Base-by-base conservation (phyloP, 2,888 invertebrate genomes). In the Agrotis exclamationis region DNA sequence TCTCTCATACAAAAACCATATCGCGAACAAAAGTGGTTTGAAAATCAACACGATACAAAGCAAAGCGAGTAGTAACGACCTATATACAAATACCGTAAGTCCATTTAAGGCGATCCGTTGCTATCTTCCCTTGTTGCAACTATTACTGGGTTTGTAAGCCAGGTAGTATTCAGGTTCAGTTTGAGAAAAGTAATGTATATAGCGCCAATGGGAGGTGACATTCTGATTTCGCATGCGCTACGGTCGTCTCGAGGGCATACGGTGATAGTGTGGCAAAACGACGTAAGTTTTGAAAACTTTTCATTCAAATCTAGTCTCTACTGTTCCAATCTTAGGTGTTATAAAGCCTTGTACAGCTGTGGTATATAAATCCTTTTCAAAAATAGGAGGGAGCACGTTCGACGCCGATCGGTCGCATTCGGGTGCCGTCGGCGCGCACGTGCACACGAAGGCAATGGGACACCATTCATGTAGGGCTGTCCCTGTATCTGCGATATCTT, bases 361-460 rank as follows among this genome's bases (percentile, higher is more conserved):
- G 74, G 9, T 72, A 62, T 48, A 20, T 63, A 56, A 33, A 28
- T 28, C 63, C 45, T 75, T 86, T 88, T 87, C 76, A 78, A 76
- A 85, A 78, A 82, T 78, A 70, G 82, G 82, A 81, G 76, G 83
- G 73, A 84, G 82, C 78, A 80, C 70, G 86, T 86, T 91, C 89
- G 92, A 86, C 85, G 86, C 87, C 86, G 86, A 86, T 95, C 94
- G 95, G 93, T 86, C 86, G 90, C 93, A 93, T 93, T 95, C 95
- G 94, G 93, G 91, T 89, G 93, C 90, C 88, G 92, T 90, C 94
- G 93, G 75, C 89, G 88, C 91, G 93, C 95, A 94, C 95, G 95
- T 94, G 94, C 92, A 91, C 91, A 90, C 89, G 88, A 85, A 88
- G 87, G 88, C 88, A 89, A 90, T 89, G 89, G 90, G 87, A 86